Evolutionary conservation across 1,140 invertebrate species (phyloP).

Genomic region (Trachymyrmex septentrionalis): DNA sequence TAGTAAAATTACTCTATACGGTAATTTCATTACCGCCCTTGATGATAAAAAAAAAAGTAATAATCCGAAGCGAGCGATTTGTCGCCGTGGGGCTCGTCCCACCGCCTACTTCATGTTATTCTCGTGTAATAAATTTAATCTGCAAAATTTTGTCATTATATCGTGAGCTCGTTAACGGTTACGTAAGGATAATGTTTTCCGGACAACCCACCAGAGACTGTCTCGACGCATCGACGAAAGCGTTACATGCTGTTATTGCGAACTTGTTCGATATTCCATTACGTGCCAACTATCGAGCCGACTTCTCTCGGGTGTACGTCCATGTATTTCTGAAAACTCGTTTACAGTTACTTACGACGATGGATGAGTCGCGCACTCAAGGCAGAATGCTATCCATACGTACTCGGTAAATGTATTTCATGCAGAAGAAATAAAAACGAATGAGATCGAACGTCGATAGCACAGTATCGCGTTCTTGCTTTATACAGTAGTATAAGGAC

Average conservation of each 20-base stretch:
- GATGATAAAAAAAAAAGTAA: slow-evolving; percentile 13
- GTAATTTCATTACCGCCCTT: slow-evolving; percentile 12
- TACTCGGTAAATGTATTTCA: slow-evolving; percentile 54
- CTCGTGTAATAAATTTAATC: slow-evolving; percentile 44
- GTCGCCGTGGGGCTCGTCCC: not conserved
- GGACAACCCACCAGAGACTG: slow-evolving; percentile 18
- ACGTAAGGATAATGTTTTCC: slow-evolving; percentile 53
- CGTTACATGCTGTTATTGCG: slow-evolving; percentile 37
- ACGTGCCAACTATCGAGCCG: slow-evolving; percentile 41
- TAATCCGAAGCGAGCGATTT: slow-evolving; percentile 25
- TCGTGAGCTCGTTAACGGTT: slow-evolving; percentile 42
- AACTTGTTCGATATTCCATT: slow-evolving; percentile 65
- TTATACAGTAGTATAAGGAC: slow-evolving; percentile 35
- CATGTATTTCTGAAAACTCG: slow-evolving; percentile 64
- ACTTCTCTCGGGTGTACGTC: slow-evolving; percentile 37
- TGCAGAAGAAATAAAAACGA: slow-evolving; percentile 44
- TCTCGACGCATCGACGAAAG: slow-evolving; percentile 35
- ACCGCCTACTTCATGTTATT: slow-evolving; percentile 15
- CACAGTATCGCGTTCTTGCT: not conserved
- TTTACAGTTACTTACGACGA: slow-evolving; percentile 60
- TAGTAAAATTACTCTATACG: not conserved
- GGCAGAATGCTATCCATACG: slow-evolving; percentile 37
- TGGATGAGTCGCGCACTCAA: slow-evolving; percentile 49
- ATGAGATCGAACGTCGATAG: slow-evolving; percentile 1
- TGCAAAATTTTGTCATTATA: slow-evolving; percentile 45